A percentile compares a stretch with the other conserved stretches of the same genome.
phyloP scores from a whole-genome alignment of 1,140 invertebrate species.

The Arion vulgaris region DNA sequence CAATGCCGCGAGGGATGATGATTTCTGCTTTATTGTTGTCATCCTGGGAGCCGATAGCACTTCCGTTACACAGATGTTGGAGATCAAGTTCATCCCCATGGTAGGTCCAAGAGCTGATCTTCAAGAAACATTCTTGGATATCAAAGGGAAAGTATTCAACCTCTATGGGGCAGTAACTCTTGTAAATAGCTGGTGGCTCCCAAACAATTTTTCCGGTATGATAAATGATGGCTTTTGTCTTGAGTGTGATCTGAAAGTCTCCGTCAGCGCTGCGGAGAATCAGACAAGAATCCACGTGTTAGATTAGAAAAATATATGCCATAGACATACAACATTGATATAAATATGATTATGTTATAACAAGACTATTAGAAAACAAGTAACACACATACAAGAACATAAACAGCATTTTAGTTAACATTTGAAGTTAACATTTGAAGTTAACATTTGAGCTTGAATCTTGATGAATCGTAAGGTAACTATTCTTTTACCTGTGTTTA shows the following conservation, averaged over 20 bases:
- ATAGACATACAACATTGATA: no score
- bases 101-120: slow-evolving; percentile 98
- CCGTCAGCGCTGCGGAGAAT: slow-evolving; percentile 74
- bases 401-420: no score
- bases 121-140: slow-evolving; percentile 94
- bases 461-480: no score
- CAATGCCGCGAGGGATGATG: slow-evolving; percentile 61
- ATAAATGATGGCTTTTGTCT: slow-evolving; percentile 76
- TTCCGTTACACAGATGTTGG: slow-evolving; percentile 65
- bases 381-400: no score
- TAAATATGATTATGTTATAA: no score
- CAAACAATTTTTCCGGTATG: slow-evolving; percentile 94
- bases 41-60: slow-evolving; percentile 73
- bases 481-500: no score
- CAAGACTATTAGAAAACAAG: no score
- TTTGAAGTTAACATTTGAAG: no score
- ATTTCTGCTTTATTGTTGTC: slow-evolving; percentile 78
- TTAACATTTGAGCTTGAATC: no score
- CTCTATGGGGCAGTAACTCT: slow-evolving; percentile 95
- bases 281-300: background rate
- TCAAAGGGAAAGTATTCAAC: slow-evolving; percentile 98
- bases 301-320: background rate
- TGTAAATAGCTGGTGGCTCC: slow-evolving; percentile 99
- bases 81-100: slow-evolving; percentile 91
- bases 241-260: slow-evolving; percentile 75